Percentiles rank a stretch among this genome's conserved stretches.
These are phyloP conservation scores for Thelaira solivaga DNA, from an alignment of 2,888 invertebrate genomes.

Conservation along the genomic window DNA sequence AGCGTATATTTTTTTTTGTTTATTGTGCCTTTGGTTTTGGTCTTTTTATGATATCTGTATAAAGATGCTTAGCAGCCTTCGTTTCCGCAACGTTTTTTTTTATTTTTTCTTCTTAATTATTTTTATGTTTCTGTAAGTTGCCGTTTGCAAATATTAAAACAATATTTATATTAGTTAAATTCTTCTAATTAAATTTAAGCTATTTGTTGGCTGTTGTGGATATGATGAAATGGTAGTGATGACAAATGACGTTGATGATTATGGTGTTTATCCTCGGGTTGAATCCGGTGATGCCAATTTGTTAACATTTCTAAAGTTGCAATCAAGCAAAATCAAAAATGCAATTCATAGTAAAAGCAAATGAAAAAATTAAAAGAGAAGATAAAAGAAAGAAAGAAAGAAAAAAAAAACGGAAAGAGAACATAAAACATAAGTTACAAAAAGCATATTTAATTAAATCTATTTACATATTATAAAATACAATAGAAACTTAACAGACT, in stretches of 20 bases:
- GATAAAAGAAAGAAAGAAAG: slow-evolving; percentile 3
- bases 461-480: slow-evolving; percentile 8
- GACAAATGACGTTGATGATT: slow-evolving; percentile 36
- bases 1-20: neutral
- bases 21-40: neutral
- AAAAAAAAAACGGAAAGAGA: slow-evolving; percentile 39
- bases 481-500: slow-evolving; percentile 4
- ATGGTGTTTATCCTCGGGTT: slow-evolving; percentile 39
- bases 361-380: slow-evolving; percentile 45
- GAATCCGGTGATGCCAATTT: slow-evolving; percentile 60
- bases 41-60: neutral
- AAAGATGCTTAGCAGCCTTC: slow-evolving; percentile 1
- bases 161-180: neutral
- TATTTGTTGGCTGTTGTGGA: neutral
- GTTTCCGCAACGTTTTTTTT: neutral
- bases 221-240: slow-evolving; percentile 33
- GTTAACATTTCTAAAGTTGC: slow-evolving; percentile 60
- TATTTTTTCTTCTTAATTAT: neutral
- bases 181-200: neutral
- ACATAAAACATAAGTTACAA: slow-evolving; percentile 40
- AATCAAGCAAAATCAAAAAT: slow-evolving; percentile 58
- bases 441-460: slow-evolving; percentile 30
- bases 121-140: neutral
- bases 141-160: slow-evolving; percentile 6
- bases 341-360: slow-evolving; percentile 52